phyloP scores from a whole-genome alignment of 2,113 vertebrate species.

The Leucopsar rothschildi region DNA sequence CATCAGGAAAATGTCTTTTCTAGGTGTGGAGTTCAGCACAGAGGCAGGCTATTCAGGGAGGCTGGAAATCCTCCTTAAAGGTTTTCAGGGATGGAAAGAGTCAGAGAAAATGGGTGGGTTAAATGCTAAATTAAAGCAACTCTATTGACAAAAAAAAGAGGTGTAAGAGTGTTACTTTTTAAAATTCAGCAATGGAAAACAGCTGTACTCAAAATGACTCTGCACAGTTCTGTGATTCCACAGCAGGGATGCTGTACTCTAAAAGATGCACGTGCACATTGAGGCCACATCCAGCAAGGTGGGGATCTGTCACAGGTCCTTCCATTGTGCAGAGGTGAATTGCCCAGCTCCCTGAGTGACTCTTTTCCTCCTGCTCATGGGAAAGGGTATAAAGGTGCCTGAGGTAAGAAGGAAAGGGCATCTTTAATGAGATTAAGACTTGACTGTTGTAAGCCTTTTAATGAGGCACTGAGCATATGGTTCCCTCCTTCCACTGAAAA shows the following conservation, averaged over 20 bases:
- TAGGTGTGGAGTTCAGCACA: neutral
- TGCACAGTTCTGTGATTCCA: neutral
- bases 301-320: neutral
- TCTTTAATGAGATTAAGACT: neutral
- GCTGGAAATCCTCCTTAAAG: neutral
- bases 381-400: neutral
- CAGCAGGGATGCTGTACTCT: neutral
- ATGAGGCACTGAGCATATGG: neutral
- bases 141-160: neutral
- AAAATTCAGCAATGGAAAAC: neutral
- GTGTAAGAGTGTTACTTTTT: neutral
- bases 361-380: neutral
- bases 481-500: neutral
- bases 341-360: neutral
- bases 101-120: neutral
- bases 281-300: fast-evolving
- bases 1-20: neutral
- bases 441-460: neutral
- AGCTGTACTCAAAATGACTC: neutral
- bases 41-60: neutral
- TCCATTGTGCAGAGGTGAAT: fast-evolving
- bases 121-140: neutral
- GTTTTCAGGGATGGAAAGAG: neutral
- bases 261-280: fast-evolving
- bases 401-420: neutral